phyloP scores from a whole-genome alignment of 1,140 invertebrate genomes.

The Euwallacea similis region DNA sequence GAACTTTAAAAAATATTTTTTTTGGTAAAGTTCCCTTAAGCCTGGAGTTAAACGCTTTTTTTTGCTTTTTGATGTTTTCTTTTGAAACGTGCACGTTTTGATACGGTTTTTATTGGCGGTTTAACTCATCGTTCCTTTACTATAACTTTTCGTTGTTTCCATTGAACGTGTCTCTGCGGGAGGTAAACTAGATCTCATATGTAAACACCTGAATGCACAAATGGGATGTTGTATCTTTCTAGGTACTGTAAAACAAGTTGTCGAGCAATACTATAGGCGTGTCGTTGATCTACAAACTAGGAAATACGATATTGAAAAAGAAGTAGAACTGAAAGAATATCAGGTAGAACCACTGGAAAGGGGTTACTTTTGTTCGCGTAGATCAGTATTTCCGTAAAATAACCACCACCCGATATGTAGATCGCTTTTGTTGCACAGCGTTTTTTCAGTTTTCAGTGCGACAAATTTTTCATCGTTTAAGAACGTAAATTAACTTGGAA shows the following conservation, averaged over 20 bases:
- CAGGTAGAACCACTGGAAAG: slow-evolving; percentile 63
- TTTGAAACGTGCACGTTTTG: slow-evolving; percentile 25
- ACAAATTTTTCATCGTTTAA: neutral
- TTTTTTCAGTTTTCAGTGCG: slow-evolving; percentile 22
- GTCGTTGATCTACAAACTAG: slow-evolving; percentile 85
- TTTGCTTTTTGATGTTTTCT: slow-evolving; percentile 34
- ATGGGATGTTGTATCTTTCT: slow-evolving; percentile 29
- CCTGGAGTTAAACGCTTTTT: neutral
- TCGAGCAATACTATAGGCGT: slow-evolving; percentile 83
- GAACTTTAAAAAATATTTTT: neutral
- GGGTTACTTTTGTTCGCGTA: slow-evolving; percentile 37
- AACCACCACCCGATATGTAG: slow-evolving; percentile 27
- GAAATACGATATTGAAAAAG: slow-evolving; percentile 96
- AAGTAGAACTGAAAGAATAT: slow-evolving; percentile 89
- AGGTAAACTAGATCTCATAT: no score
- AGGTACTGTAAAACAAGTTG: slow-evolving; percentile 74
- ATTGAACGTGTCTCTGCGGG: neutral
- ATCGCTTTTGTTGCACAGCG: slow-evolving; percentile 44
- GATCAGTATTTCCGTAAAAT: slow-evolving; percentile 16
- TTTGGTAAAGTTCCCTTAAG: neutral
- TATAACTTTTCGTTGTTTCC: slow-evolving; percentile 17
- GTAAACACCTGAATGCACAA: slow-evolving; percentile 10
- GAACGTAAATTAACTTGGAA: neutral
- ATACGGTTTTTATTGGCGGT: slow-evolving; percentile 26
- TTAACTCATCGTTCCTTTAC: slow-evolving; percentile 11